These are phyloP conservation scores for Hemitrygon akajei DNA, from an alignment of 2,797 vertebrate genomes.

Conservation along the genomic window DNA sequence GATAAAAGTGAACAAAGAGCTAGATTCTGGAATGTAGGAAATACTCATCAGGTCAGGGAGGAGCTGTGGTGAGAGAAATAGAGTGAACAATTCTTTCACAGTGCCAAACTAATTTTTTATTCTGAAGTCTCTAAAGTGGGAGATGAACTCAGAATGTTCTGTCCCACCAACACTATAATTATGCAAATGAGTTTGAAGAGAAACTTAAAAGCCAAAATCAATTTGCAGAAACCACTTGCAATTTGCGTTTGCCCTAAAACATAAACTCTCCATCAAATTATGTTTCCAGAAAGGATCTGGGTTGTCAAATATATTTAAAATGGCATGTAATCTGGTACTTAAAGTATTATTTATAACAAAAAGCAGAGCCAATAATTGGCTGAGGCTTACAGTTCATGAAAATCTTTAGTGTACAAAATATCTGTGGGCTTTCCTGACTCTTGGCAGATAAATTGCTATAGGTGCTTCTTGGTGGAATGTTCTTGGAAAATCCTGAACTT, in stretches of 20 bases:
- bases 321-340: neutral
- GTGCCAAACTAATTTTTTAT: too few species aligned
- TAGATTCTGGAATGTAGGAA: too few species aligned
- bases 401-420: neutral
- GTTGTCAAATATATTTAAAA: neutral
- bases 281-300: neutral
- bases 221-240: neutral
- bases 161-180: neutral
- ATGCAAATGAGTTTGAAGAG: neutral
- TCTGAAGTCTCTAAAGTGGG: too few species aligned
- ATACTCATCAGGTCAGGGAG: too few species aligned
- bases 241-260: neutral
- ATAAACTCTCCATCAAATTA: neutral
- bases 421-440: neutral
- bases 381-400: neutral
- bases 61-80: too few species aligned
- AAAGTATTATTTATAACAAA: neutral
- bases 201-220: neutral
- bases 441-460: neutral
- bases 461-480: neutral
- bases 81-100: too few species aligned
- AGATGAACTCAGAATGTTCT: too few species aligned
- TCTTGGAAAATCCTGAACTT: neutral
- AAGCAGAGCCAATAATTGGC: neutral
- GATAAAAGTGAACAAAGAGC: too few species aligned